Evolutionary conservation across 2,113 vertebrate species (phyloP).

Genomic region (Typhlomys cinereus): DNA sequence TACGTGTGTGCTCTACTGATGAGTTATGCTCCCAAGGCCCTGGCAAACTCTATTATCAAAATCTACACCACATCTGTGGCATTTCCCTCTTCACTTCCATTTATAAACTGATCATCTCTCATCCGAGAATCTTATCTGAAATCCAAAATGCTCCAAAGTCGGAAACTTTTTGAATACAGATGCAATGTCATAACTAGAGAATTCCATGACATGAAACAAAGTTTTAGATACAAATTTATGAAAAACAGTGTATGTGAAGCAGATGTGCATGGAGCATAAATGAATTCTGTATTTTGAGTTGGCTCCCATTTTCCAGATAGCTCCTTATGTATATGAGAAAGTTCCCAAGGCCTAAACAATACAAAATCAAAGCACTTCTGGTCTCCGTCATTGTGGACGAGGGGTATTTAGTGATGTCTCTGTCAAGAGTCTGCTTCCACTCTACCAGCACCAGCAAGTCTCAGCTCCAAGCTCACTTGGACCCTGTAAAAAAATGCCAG

Average conservation of each 20-base stretch:
- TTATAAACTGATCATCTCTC: neutral
- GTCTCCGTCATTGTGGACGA: neutral
- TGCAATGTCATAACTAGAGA: neutral
- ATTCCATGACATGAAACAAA: neutral
- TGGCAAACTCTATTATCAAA: neutral
- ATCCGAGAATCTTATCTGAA: neutral
- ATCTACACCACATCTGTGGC: neutral
- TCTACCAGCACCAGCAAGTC: neutral
- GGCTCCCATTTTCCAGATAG: neutral
- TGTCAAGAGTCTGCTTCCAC: too few species aligned
- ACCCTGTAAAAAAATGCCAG: neutral
- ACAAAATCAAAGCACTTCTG: neutral
- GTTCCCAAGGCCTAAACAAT: neutral
- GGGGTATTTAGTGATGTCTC: too few species aligned
- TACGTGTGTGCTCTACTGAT: neutral
- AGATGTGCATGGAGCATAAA: neutral
- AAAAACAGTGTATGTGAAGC: neutral
- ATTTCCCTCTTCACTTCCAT: neutral
- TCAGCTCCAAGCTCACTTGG: neutral
- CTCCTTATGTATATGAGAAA: neutral
- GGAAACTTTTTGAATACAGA: neutral
- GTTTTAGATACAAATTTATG: neutral
- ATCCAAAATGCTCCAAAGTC: too few species aligned
- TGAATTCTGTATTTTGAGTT: neutral
- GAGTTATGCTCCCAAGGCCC: neutral